Evolutionary conservation across 2,797 vertebrate species (phyloP), one percentile per base, ranked within the genome.

Genomic region (Notamacropus eugenii): DNA sequence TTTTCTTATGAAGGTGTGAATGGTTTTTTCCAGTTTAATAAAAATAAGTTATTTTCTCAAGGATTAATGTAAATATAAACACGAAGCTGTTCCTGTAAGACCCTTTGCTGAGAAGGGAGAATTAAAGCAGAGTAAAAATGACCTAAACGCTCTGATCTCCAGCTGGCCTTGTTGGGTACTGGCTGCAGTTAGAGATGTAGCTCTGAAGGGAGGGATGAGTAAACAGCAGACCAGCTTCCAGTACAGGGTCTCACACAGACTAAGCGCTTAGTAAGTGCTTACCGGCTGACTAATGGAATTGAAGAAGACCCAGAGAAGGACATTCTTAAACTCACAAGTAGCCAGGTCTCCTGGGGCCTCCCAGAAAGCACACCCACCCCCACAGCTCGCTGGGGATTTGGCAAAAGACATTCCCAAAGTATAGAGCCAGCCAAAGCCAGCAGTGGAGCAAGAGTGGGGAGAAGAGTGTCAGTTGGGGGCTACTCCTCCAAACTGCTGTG

Each of bases 21-120:
- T 22, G 9, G 0, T 27, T 24, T 95, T 95, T 52, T 95, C 93
- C 90, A 50, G 28, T 62, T 95, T 93, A 92, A 91, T 46, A 54
- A 34, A 40, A 34, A 58, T 0, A 22, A 46, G 40, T 90, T 40
- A 16, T 93, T 4, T 90, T 95, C 90, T 92, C 28, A 95, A 93
- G 57, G 8, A 94, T 5, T 50, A 93, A 95, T 4, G 54, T 12
- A 82, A 14, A 90, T 14, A 74, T 16, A 34, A 92, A 94, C 74
- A 58, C 93, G 54, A 96, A 9, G 91, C 94, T 92, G 22, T 94
- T 92, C 82, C 62, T 92, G 10, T 90, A 50, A 94, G 95, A 96
- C 28, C 91, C 59, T 82, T 40, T 40, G 67, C n/a, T 40, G 19
- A 82, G 74, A 46, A 46, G 19, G 9, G 11, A 46, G n/a, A 46